These are phyloP conservation scores for Chrysemys picta DNA, from an alignment of 2,113 vertebrate species.

Conservation along the genomic window DNA sequence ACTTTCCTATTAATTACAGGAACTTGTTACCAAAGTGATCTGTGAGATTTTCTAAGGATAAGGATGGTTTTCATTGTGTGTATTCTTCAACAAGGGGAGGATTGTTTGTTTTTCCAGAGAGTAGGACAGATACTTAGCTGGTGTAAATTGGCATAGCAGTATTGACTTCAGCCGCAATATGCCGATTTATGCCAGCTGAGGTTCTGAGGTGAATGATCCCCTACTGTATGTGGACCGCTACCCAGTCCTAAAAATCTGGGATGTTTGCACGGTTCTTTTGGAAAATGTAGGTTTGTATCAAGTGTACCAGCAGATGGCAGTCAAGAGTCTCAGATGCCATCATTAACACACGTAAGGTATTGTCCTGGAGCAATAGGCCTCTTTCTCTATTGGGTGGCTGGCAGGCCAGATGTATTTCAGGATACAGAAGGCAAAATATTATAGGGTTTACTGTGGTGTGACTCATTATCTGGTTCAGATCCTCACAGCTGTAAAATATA, in stretches of 20 bases:
- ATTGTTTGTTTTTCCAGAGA: not conserved
- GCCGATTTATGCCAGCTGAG: rapidly evolving
- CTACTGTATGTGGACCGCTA: not conserved
- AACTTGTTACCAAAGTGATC: rapidly evolving
- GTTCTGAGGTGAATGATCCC: not conserved
- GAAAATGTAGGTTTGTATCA: not conserved
- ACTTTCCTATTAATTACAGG: not conserved
- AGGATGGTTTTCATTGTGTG: not conserved
- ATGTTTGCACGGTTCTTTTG: rapidly evolving
- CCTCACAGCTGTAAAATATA: not conserved
- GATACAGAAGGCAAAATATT: not conserved
- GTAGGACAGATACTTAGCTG: not conserved
- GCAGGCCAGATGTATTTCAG: not conserved
- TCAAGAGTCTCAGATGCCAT: constrained; percentile 58
- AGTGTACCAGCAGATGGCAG: constrained; percentile 66
- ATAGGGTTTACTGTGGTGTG: not conserved
- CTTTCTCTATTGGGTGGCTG: not conserved
- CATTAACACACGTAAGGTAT: not conserved
- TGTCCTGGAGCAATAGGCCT: not conserved
- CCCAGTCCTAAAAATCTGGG: not conserved
- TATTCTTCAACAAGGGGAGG: not conserved
- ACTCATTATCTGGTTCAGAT: not conserved
- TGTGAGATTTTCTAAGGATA: not conserved
- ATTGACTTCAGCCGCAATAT: rapidly evolving
- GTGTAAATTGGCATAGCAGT: rapidly evolving